Percentiles rank a stretch among this genome's conserved stretches.
Evolutionary conservation across 2,113 vertebrate species (phyloP).

Genomic region (Mustela lutreola): DNA sequence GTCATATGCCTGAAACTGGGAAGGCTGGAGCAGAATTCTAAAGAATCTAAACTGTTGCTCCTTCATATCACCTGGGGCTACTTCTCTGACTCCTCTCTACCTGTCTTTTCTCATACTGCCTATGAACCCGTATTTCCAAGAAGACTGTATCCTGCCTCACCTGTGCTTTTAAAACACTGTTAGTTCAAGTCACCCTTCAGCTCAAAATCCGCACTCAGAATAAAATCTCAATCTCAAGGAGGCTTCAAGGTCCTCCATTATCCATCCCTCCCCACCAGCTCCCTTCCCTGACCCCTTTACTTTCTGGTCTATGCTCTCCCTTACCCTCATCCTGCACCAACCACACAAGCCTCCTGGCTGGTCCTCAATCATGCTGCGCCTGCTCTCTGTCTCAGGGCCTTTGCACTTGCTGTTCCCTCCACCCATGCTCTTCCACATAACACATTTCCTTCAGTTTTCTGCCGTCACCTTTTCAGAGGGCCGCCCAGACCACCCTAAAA

Average conservation of each 20-base stretch:
- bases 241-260: background rate
- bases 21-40: background rate
- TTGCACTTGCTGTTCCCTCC: background rate
- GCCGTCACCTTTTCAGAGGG: background rate
- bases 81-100: background rate
- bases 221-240: background rate
- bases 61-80: background rate
- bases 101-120: background rate
- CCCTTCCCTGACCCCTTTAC: background rate
- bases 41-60: background rate
- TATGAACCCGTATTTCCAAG: background rate
- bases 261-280: background rate
- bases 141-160: background rate
- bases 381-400: background rate
- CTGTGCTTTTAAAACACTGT: background rate
- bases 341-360: background rate
- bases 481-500: background rate
- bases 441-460: background rate
- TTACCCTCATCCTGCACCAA: background rate
- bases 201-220: slow-evolving; percentile 3
- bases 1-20: background rate
- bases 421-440: background rate
- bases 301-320: background rate
- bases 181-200: background rate
- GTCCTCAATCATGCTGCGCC: background rate